phyloP scores from a whole-genome alignment of 2,113 vertebrate genomes.

The Megaceryle maxima region DNA sequence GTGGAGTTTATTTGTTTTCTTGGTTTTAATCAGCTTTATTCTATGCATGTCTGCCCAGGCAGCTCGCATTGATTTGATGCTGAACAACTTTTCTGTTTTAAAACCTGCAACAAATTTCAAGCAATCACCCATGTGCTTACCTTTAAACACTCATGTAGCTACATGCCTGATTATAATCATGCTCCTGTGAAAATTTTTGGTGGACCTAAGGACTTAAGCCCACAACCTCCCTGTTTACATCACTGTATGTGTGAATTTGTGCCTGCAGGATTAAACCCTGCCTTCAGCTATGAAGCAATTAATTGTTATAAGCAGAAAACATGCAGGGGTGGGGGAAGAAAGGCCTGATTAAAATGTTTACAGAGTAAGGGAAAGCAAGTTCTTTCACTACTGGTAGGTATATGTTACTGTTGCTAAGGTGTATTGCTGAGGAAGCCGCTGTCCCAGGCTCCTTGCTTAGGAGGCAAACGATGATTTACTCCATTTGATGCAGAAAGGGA shows the following conservation, averaged over 20 bases:
- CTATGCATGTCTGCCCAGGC: neutral
- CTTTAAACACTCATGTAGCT: neutral
- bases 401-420: neutral
- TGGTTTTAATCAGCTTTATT: neutral
- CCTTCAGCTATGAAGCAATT: conserved; percentile 17
- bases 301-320: conserved; percentile 10
- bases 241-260: neutral
- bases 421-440: neutral
- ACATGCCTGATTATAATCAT: conserved; percentile 8
- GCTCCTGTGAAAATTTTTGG: neutral
- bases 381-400: neutral
- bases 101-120: neutral
- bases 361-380: neutral
- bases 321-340: neutral
- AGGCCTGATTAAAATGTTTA: neutral
- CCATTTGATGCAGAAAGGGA: neutral
- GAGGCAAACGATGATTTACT: neutral
- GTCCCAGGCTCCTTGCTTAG: neutral
- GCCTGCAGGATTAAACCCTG: neutral
- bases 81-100: neutral
- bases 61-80: neutral
- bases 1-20: neutral
- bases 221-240: neutral
- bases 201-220: conserved; percentile 31
- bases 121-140: neutral